Percentiles rank a stretch among this genome's conserved stretches.
Evolutionary conservation across 2,888 invertebrate genomes (phyloP).

Genomic region (Parascotia fuliginaria): DNA sequence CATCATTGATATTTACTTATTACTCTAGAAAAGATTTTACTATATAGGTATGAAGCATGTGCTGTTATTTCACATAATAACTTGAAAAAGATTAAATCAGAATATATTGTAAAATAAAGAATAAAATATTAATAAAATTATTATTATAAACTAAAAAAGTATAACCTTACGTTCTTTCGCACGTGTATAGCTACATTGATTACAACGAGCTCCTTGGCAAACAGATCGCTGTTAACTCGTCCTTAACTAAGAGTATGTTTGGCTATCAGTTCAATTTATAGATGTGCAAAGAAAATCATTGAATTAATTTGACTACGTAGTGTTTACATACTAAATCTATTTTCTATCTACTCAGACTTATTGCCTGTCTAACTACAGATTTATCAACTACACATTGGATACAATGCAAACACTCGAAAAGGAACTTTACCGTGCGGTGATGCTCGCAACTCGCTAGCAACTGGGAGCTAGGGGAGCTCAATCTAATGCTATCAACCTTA

Average conservation of each 20-base stretch:
- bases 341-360: conserved; percentile 57
- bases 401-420: conserved; percentile 59
- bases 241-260: conserved; percentile 26
- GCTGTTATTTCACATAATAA: no score
- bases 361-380: conserved; percentile 56
- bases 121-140: conserved; percentile 10
- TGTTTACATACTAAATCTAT: conserved; percentile 37
- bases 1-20: no score
- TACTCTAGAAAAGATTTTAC: no score
- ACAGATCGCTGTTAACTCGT: conserved; percentile 21
- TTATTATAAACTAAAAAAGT: conserved; percentile 3
- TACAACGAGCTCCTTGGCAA: conserved; percentile 27
- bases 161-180: no score
- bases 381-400: conserved; percentile 56
- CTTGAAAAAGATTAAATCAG: no score
- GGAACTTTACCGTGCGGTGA: conserved; percentile 82
- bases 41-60: no score
- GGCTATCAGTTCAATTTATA: conserved; percentile 23
- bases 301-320: conserved; percentile 26
- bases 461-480: conserved; percentile 75
- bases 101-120: conserved; percentile 8
- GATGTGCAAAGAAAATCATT: conserved; percentile 24
- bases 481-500: conserved; percentile 72
- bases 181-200: conserved; percentile 28
- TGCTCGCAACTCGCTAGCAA: conserved; percentile 73